phyloP scores from a whole-genome alignment of 2,113 vertebrate species.

The Hiodon tergisus region DNA sequence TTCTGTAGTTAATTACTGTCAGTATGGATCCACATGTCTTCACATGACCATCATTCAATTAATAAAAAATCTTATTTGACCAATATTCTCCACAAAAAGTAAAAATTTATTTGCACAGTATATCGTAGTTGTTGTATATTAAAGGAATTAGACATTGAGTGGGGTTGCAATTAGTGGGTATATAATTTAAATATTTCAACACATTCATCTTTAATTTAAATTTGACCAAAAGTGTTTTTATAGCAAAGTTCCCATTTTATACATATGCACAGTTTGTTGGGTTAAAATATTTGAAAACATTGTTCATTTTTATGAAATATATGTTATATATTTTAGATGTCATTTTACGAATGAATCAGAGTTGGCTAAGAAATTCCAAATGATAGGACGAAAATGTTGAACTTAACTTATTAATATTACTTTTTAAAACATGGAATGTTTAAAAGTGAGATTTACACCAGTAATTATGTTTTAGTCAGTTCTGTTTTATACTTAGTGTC shows the following conservation, averaged over 20 bases:
- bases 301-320: slow-evolving; percentile 9
- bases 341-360: too few relatives aligned
- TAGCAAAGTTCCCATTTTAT: background rate
- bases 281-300: background rate
- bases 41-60: background rate
- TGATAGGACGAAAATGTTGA: too few relatives aligned
- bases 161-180: too few relatives aligned
- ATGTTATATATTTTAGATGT: background rate
- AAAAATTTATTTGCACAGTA: background rate
- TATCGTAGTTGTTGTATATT: background rate
- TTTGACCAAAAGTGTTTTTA: background rate
- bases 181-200: too few relatives aligned
- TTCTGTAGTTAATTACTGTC: slow-evolving; percentile 1
- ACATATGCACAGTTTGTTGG: background rate
- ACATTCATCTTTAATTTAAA: too few relatives aligned
- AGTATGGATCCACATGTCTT: background rate
- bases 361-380: background rate
- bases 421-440: background rate
- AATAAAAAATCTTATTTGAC: background rate
- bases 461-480: background rate
- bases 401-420: too few relatives aligned
- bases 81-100: background rate
- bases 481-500: background rate
- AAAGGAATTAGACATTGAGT: background rate
- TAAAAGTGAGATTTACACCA: background rate